Evolutionary conservation across 2,888 invertebrate genomes (phyloP).

Genomic region (Drosophila quasianomalipes): DNA sequence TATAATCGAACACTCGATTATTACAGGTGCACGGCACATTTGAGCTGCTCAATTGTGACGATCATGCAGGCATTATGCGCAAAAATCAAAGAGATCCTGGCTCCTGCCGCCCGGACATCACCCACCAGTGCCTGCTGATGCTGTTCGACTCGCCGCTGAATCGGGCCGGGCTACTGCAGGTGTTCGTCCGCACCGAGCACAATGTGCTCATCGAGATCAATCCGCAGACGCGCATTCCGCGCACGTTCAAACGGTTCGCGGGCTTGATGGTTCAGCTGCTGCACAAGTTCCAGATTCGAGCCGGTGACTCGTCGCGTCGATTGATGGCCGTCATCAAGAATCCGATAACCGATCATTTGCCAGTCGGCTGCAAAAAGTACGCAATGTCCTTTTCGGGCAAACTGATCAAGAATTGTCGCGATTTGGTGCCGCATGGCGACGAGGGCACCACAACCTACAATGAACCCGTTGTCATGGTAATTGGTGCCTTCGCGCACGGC

Average conservation of each 20-base stretch:
- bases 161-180: constrained; percentile 97
- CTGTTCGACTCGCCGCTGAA: constrained; percentile 98
- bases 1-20: neutral
- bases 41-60: constrained; percentile 97
- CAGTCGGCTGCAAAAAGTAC: constrained; percentile 96
- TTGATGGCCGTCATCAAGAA: constrained; percentile 98
- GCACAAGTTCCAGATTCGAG: constrained; percentile 96
- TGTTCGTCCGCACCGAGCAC: constrained; percentile 95
- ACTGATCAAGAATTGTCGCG: constrained; percentile 89
- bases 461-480: constrained; percentile 94
- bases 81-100: constrained; percentile 95
- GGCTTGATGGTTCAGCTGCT: constrained; percentile 98
- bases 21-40: constrained; percentile 93
- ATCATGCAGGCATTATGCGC: constrained; percentile 93
- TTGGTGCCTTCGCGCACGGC: constrained; percentile 99
- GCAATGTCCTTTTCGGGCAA: constrained; percentile 95
- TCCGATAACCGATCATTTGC: constrained; percentile 96
- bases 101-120: constrained; percentile 97
- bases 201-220: constrained; percentile 98
- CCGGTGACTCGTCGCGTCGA: constrained; percentile 95
- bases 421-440: constrained; percentile 89
- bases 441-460: constrained; percentile 88
- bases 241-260: constrained; percentile 98
- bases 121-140: constrained; percentile 99
- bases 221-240: constrained; percentile 98